These are phyloP conservation scores for Damaliscus lunatus DNA, from an alignment of 2,113 vertebrate genomes.

Conservation along the genomic window DNA sequence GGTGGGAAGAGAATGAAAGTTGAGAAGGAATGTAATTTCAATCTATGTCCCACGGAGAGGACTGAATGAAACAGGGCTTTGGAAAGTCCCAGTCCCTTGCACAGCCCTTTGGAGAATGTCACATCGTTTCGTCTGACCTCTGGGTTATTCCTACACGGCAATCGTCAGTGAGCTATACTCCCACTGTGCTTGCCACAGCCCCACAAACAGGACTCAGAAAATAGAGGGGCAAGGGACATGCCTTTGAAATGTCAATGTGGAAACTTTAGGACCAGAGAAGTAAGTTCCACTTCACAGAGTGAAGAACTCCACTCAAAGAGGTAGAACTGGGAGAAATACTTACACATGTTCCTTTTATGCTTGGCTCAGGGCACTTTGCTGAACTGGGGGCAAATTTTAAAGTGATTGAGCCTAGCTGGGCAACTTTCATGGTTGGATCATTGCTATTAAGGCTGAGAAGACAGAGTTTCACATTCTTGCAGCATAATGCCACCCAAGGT, in stretches of 20 bases:
- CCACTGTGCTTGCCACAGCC: conserved; percentile 18
- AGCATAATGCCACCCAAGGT: neutral
- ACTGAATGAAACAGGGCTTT: neutral
- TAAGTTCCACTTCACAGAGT: conserved; percentile 62
- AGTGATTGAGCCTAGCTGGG: conserved; percentile 15
- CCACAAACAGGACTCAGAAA: conserved; percentile 62
- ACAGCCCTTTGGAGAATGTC: neutral
- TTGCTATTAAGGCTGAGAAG: neutral
- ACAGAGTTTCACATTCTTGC: neutral
- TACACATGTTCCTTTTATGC: conserved; percentile 51
- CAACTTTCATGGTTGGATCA: conserved; percentile 25
- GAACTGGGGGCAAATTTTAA: conserved; percentile 56
- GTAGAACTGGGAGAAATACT: conserved; percentile 12
- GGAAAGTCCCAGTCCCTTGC: neutral
- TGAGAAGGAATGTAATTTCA: neutral
- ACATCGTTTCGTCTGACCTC: conserved; percentile 3
- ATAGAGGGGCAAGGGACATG: conserved; percentile 33
- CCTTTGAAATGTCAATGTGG: conserved; percentile 59
- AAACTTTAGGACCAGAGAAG: conserved; percentile 47
- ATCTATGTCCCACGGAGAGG: neutral
- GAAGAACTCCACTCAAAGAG: conserved; percentile 65
- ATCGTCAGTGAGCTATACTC: conserved; percentile 22
- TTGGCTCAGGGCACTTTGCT: conserved; percentile 32
- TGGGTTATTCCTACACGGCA: neutral
- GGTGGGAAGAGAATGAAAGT: neutral